Base-by-base conservation (phyloP, 2,113 vertebrate species). In the Panthera tigris region DNA sequence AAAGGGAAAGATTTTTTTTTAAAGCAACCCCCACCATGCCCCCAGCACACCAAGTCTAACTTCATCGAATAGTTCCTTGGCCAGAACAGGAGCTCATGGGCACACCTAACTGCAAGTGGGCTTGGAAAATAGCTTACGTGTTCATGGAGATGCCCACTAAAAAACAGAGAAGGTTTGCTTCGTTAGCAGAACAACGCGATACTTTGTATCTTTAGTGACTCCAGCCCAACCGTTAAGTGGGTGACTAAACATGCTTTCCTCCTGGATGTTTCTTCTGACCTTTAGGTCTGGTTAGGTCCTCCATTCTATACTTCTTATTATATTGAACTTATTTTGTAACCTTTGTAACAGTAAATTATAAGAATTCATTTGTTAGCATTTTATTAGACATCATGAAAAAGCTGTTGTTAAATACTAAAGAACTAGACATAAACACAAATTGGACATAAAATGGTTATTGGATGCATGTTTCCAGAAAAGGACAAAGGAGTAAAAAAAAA, bases 71-170 rank as follows among this genome's bases (percentile, higher is more conserved):
- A 86, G 19, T 0, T 69, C 5, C 71, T 73, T 48, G 55, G 25
- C 10, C 27, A 21, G 25, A 78, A 84, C 5, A 45, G 15, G 48
- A 4, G 15, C 19, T 73, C 13, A 10, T 39, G 3, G 80, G 11
- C 14, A 33, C 0, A 5, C 4, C 7, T 48, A 9, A 18, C 27
- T 36, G 18, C n/a, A 27, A 0, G 1, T 12, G 48, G 11, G 11
- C 16, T 25, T 83, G 33, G 21, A 33, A 63, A 89, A 41, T 7
- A 1, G 12, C 14, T 79, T 0, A 12, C 3, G 15, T 88, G 36
- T 50, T 69, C 29, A 0, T 41, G 2, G 36, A 55, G 39, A 18
- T 25, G 1, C 4, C 3, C 31, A 18, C 5, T n/a, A n/a, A 25
- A 4, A 10, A 69, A 10, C 27, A 36, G 3, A 68, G 25, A 65